Percentiles rank a stretch among this genome's conserved stretches.
Conservation (phyloP, 2,797 vertebrate species). For the Sebastes iracundus region DNA sequence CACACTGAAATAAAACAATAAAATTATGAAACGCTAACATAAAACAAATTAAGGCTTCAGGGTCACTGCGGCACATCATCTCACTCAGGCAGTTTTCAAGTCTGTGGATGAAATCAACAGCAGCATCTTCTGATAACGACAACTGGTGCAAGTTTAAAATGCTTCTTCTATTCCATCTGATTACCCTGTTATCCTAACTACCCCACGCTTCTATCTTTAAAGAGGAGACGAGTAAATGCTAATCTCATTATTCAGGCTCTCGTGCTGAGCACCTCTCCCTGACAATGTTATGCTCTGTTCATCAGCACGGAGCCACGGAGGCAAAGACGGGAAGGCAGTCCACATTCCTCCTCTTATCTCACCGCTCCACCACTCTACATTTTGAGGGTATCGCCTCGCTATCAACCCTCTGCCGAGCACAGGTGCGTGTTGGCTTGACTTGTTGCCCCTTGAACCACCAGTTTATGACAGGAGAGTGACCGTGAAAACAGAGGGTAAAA, state of each 20-base stretch:
- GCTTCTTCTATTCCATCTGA: not conserved
- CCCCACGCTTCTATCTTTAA: not conserved
- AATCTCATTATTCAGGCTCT: slow-evolving; percentile 18
- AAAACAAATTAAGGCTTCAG: not conserved
- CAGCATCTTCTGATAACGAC: not conserved
- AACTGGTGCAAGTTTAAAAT: not conserved
- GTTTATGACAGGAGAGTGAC: not conserved
- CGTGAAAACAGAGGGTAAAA: slow-evolving; percentile 52
- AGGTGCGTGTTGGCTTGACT: not conserved
- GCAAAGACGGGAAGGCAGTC: slow-evolving; percentile 6
- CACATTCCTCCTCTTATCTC: slow-evolving; percentile 46
- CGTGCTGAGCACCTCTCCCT: not conserved
- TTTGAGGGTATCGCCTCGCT: slow-evolving; percentile 31
- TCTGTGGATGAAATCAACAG: not conserved
- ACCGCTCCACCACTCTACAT: slow-evolving; percentile 5
- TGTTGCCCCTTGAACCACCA: not conserved
- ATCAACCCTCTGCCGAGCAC: slow-evolving; percentile 3
- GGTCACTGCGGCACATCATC: not conserved
- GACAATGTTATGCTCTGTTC: slow-evolving; percentile 16
- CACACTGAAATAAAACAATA: slow-evolving; percentile 22
- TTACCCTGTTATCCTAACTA: not conserved
- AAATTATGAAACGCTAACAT: not conserved
- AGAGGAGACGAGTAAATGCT: slow-evolving; percentile 7
- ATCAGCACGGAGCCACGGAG: slow-evolving; percentile 16
- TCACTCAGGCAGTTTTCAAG: not conserved